Percentiles rank a stretch among this genome's conserved stretches.
phyloP scores from a whole-genome alignment of 2,113 vertebrate species.

The Corythoichthys haematopterus region DNA sequence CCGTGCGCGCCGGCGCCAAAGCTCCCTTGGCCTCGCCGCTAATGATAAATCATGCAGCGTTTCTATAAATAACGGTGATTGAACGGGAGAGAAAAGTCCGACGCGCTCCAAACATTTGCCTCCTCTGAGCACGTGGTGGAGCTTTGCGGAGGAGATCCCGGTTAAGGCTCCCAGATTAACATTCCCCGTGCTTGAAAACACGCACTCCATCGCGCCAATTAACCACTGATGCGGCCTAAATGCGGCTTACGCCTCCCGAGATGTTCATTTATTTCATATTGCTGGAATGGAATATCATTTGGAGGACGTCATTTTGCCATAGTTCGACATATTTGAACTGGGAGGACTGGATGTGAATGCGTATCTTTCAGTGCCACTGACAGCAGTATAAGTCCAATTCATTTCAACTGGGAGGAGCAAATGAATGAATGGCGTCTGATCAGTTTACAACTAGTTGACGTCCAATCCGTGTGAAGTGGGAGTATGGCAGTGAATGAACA shows the following conservation, averaged over 20 bases:
- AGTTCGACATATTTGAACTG: not conserved
- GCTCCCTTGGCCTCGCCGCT: constrained; percentile 52
- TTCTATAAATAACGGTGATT: constrained; percentile 62
- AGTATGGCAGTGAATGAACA: no score
- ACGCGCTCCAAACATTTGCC: constrained; percentile 30
- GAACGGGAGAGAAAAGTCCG: constrained; percentile 32
- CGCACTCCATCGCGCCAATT: constrained; percentile 23
- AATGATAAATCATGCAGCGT: constrained; percentile 65
- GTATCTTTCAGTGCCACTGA: no score
- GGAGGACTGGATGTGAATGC: no score
- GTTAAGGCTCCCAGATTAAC: not conserved
- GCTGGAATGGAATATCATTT: not conserved
- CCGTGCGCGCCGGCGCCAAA: constrained; percentile 58
- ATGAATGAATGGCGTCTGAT: no score
- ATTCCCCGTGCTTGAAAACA: constrained; percentile 5
- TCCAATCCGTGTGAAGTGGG: no score
- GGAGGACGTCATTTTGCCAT: not conserved
- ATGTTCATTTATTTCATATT: not conserved
- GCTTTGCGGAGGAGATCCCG: constrained; percentile 24
- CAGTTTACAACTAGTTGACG: no score
- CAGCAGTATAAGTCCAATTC: no score
- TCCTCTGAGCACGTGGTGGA: constrained; percentile 24
- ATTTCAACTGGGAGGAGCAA: no score
- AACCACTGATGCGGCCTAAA: constrained; percentile 6
- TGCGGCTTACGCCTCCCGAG: not conserved